phyloP scores from a whole-genome alignment of 2,113 vertebrate species.

The Tyto alba region DNA sequence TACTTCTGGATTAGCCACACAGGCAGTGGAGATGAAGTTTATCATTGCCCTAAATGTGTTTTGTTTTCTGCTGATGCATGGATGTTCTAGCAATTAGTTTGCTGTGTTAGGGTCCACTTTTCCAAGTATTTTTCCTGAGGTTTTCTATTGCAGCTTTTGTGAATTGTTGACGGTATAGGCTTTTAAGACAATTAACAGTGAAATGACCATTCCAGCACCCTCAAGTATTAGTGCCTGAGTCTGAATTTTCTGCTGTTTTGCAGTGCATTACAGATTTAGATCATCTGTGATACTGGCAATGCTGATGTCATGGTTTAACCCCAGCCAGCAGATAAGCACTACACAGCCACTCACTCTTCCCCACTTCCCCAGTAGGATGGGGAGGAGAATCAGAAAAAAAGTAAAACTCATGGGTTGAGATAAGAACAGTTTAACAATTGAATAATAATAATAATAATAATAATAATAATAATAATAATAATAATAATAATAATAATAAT shows the following conservation, averaged over 20 bases:
- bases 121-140: neutral
- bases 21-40: neutral
- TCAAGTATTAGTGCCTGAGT: neutral
- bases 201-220: neutral
- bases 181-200: neutral
- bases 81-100: neutral
- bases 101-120: neutral
- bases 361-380: too few species aligned
- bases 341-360: too few species aligned
- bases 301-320: neutral
- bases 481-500: too few species aligned
- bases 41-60: neutral
- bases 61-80: conserved; percentile 32
- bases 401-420: too few species aligned
- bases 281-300: neutral
- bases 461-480: too few species aligned
- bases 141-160: neutral
- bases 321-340: too few species aligned
- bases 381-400: too few species aligned
- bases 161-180: neutral
- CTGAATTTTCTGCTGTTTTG: neutral
- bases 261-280: neutral
- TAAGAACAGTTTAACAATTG: too few species aligned
- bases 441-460: too few species aligned
- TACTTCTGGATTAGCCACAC: neutral